Base-by-base conservation (phyloP, 2,888 invertebrate genomes). In the Pristionchus maxplancki region DNA sequence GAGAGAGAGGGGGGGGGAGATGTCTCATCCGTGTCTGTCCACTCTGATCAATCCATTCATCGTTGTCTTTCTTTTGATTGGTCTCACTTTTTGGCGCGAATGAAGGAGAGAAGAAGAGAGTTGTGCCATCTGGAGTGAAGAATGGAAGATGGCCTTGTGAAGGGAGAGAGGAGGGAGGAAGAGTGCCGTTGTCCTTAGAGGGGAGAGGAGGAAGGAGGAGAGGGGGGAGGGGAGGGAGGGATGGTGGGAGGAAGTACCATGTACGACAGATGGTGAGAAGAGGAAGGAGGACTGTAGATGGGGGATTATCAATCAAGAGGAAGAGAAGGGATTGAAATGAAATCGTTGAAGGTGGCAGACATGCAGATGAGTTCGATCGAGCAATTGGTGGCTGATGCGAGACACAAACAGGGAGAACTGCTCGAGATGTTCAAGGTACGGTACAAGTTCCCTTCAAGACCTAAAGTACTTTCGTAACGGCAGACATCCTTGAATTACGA, bases 361-460 rank as follows among this genome's bases (percentile, higher is more conserved):
- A 91, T 93, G 89, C 93, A 94, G 85, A 91, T 94, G 88, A 89
- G 89, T 20, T 90, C 91, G 85, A 93, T 94, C 93, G 94, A 94
- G 88, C 97, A 97, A 86, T 94, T 95, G 89, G 95, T 97, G 5
- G 97, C 96, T 88, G 98, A 98, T 95, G 97, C 97, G 91, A 97
- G 97, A 94, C 96, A 96, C 90, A 98, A 98, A 95, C 97, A 97
- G 71, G 96, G 97, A 88, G 98, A 94, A 50, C 90, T 94, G 88
- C 91, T 93, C 81, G 94, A 93, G 48, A 91, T 92, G 88, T 94
- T 93, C 89, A 93, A 93, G 90, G 91, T 91, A 85, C 81, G 83
- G 53, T 86, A 31, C 8, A 1, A 8, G 1, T 50, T 28, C 40
- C 81, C 44, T 24, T 44, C 13, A 13, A 40, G 31, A 81, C 13